Evolutionary conservation across 1,140 invertebrate genomes (phyloP), one percentile per base, ranked within the genome.

Genomic region (Bombus superbus): DNA sequence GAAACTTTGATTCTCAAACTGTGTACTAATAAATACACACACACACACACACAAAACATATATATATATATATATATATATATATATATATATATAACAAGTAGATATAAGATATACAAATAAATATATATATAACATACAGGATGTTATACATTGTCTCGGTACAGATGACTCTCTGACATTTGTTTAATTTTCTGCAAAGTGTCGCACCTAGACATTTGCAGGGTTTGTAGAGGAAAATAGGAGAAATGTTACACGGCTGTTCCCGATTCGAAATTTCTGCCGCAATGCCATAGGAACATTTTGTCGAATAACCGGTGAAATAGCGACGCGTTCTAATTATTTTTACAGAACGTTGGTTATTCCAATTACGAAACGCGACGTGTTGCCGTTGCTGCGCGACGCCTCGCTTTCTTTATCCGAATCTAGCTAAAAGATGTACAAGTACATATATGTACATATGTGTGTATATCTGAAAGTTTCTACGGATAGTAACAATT

Each of bases 291-390:
- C 72, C 28, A 62, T 18, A 47, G 32, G 28, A 76, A 68, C 68
- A 57, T 78, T 75, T 78, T 6, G 44, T 11, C 22, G 8, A 35
- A 5, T 28, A n/a, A 1, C 3, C 3, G 25, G 13, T 64, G 53
- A 57, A 64, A 74, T 8, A 42, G 6, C 62, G 5, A 25, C 28
- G 28, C 53, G 35, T 77, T 78, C 38, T 78, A 83, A 78, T 83
- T 78, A 78, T 78, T 83, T 83, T 69, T 83, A 69, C 81, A 77
- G 64, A 53, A 83, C 74, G 74, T 9, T 69, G 64, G 28, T 78
- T 83, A 57, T 35, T 53, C n/a, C 44, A 83, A 78, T 77, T 69
- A 68, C 3, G 6, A 13, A 69, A 42, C 3, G 47, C 0, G 57
- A 68, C n/a, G 35, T 5, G 5, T 42, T 13, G 57, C 62, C 47